These are phyloP conservation scores for Otolemur crassicaudatus DNA, from an alignment of 2,797 vertebrate genomes.

Conservation along the genomic window DNA sequence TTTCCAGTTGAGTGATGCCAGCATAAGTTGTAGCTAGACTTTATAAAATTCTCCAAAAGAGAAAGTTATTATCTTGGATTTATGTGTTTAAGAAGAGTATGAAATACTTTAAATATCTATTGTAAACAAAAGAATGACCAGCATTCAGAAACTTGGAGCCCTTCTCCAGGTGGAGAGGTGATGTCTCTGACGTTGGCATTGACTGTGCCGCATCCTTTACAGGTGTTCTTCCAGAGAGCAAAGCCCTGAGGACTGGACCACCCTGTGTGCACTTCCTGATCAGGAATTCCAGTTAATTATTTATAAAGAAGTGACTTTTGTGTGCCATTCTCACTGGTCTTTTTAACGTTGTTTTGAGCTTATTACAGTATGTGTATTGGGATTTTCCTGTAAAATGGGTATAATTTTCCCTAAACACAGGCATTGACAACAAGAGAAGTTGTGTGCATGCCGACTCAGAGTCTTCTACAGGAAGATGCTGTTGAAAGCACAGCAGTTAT, in stretches of 20 bases:
- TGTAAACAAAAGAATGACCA: background rate
- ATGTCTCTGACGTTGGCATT: background rate
- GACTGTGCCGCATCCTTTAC: conserved; percentile 63
- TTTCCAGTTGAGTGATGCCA: background rate
- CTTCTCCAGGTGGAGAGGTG: background rate
- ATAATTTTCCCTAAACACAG: conserved; percentile 80
- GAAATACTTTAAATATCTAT: background rate
- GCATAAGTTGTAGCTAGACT: background rate
- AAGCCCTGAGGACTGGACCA: conserved; percentile 92
- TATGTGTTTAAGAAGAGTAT: background rate
- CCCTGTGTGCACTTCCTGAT: conserved; percentile 81
- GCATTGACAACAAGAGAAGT: conserved; percentile 81
- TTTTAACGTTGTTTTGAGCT: conserved; percentile 91
- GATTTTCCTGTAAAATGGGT: conserved; percentile 80
- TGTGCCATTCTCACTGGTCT: conserved; percentile 87
- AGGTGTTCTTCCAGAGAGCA: conserved; percentile 98
- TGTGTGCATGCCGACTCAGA: conserved; percentile 78
- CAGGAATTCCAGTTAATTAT: conserved; percentile 86
- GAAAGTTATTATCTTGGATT: background rate
- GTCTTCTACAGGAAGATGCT: conserved; percentile 85
- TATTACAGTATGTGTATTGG: conserved; percentile 87
- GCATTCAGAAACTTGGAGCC: background rate
- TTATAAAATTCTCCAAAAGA: background rate
- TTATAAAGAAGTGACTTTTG: conserved; percentile 87
- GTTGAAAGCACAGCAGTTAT: conserved; percentile 81